Base-by-base conservation (phyloP, 2,888 invertebrate species). In the Trichopria drosophilae region DNA sequence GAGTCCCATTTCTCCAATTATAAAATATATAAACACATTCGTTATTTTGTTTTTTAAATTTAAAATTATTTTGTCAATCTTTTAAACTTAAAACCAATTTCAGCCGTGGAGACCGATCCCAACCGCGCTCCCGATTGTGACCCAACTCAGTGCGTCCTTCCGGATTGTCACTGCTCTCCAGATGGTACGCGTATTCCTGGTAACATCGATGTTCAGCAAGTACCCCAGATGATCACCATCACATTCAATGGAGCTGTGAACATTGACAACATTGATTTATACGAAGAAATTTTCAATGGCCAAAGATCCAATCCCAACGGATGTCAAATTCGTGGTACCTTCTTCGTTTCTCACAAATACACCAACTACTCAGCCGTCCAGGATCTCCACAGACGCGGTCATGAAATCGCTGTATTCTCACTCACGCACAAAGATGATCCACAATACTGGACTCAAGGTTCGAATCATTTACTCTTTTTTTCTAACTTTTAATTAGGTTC, bases 231-330 rank as follows among this genome's bases (percentile, higher is more conserved):
- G 93, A 86, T 94, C 66, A 93, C 92, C 15, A 86, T 93, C 64
- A 90, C 91, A 10, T 93, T 94, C 78, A 93, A 93, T 76, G 93
- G 93, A 41, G 93, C 93, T 55, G 86, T 93, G 41, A 94, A 93
- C 74, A 87, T 93, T 29, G 92, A 93, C 78, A 94, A 94, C 76
- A 90, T 93, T 68, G 93, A 93, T 66, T 79, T 94, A 54, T 94
- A 93, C 76, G 90, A 92, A 47, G 92, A 93, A 66, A 82, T 93
- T 59, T 93, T 93, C 80, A 90, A 88, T 68, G 90, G 90, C 10
- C 84, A 86, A 65, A 83, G 88, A 19, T 84, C 85, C 69, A 93
- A 93, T 71, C 93, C 93, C 35, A 93, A 93, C 72, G 90, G 92
- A 45, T 93, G 93, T 72, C 86, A 87, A 71, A 86, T 93, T 71